A percentile compares a stretch with the other conserved stretches of the same genome.
Evolutionary conservation across 2,888 invertebrate genomes (phyloP).

Genomic region (Gonocerus acuteangulatus): DNA sequence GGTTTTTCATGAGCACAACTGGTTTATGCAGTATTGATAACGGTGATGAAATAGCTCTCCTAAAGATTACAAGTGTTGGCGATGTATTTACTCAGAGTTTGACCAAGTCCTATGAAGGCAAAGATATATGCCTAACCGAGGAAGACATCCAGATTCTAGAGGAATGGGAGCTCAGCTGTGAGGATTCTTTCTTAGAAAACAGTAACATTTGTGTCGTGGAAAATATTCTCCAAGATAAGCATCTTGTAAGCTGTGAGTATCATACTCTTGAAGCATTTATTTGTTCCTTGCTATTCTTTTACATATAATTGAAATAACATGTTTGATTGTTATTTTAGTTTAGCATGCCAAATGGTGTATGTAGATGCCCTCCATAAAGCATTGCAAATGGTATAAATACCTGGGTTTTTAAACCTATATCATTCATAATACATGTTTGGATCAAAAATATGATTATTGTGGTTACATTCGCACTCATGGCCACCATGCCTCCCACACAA

Average conservation of each 20-base stretch:
- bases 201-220: not conserved
- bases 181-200: not conserved
- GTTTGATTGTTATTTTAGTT: no score
- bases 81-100: slow-evolving; percentile 24
- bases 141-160: slow-evolving; percentile 1
- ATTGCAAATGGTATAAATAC: no score
- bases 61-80: slow-evolving; percentile 15
- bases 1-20: slow-evolving; percentile 23
- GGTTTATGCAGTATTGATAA: slow-evolving; percentile 14
- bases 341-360: no score
- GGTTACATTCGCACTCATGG: no score
- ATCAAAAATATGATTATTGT: no score
- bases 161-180: slow-evolving; percentile 18
- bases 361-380: no score
- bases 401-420: no score
- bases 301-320: no score
- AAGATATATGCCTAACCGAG: not conserved
- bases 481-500: no score
- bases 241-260: slow-evolving; percentile 14
- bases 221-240: not conserved
- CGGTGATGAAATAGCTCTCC: not conserved
- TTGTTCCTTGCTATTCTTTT: no score
- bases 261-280: no score
- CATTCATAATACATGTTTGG: no score
- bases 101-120: not conserved